These are phyloP conservation scores for Phortica okadai DNA, from an alignment of 2,888 invertebrate species.

Conservation along the genomic window DNA sequence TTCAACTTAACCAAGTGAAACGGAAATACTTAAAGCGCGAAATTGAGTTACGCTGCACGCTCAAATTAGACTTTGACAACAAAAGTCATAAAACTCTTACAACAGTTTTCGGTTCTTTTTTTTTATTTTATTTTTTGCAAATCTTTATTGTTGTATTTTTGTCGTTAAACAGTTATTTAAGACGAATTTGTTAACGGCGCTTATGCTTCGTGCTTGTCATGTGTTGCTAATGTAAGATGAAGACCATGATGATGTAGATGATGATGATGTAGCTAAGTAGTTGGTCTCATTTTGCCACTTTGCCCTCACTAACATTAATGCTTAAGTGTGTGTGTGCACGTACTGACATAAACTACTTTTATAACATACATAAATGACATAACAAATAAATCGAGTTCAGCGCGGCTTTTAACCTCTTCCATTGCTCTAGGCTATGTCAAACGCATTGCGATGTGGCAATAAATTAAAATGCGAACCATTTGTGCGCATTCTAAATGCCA, in stretches of 20 bases:
- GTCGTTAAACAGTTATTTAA: conserved; percentile 54
- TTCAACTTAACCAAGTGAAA: background rate
- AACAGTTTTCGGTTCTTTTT: background rate
- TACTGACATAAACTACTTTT: conserved; percentile 22
- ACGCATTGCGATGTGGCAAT: background rate
- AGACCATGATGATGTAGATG: too few relatives aligned
- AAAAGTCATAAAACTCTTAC: background rate
- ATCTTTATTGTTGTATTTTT: conserved; percentile 49
- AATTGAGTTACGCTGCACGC: background rate
- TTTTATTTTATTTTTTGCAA: conserved; percentile 6
- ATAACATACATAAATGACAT: conserved; percentile 17
- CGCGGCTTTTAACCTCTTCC: conserved; percentile 22
- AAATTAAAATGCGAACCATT: background rate
- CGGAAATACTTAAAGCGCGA: background rate
- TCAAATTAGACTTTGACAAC: background rate
- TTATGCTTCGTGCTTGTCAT: background rate
- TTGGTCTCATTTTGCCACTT: too few relatives aligned
- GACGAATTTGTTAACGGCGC: background rate
- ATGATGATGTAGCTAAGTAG: too few relatives aligned
- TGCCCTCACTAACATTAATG: conserved; percentile 5
- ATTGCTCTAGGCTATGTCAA: background rate
- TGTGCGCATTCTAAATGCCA: conserved; percentile 50
- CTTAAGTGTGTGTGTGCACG: background rate
- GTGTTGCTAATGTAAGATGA: background rate
- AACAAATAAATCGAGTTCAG: background rate